A percentile compares a stretch with the other conserved stretches of the same genome.
Conservation (phyloP, 64 coral and sea anemone species). For the Pocillopora damicornis region DNA sequence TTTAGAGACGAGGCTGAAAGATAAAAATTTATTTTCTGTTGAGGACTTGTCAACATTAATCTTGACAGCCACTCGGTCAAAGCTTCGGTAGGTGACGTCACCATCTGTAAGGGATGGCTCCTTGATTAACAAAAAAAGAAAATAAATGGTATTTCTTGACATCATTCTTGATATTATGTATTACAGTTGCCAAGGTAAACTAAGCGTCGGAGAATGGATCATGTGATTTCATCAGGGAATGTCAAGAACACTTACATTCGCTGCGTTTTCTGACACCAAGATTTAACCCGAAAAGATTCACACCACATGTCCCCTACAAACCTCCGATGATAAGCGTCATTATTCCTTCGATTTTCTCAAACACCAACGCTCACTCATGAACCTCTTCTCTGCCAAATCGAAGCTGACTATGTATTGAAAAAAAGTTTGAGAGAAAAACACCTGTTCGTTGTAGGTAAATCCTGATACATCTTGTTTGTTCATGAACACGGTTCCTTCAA, state of each 20-base stretch:
- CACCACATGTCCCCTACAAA: too few relatives aligned
- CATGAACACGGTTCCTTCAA: constrained; percentile 92
- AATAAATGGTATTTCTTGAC: neutral
- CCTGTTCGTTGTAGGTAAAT: constrained; percentile 80
- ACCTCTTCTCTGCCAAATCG: too few relatives aligned
- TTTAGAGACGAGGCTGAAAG: constrained; percentile 41
- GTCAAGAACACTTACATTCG: too few relatives aligned
- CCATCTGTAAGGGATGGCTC: constrained; percentile 45
- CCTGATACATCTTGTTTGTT: constrained; percentile 26
- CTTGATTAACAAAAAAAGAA: constrained; percentile 4
- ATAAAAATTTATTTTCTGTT: constrained; percentile 52
- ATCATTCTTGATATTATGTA: too few relatives aligned
- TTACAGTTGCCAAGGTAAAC: too few relatives aligned
- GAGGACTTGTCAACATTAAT: constrained; percentile 39
- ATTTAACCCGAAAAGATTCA: too few relatives aligned
- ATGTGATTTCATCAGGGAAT: too few relatives aligned
- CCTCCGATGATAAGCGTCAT: neutral
- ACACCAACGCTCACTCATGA: neutral
- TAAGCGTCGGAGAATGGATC: too few relatives aligned
- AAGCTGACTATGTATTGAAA: neutral
- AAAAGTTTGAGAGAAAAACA: neutral
- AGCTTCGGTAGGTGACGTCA: constrained; percentile 52
- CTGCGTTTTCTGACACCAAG: too few relatives aligned
- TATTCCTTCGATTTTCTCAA: neutral
- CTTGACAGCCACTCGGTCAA: constrained; percentile 57